Evolutionary conservation across 2,113 vertebrate species (phyloP), one percentile per base, ranked within the genome.

Genomic region (Conger conger): DNA sequence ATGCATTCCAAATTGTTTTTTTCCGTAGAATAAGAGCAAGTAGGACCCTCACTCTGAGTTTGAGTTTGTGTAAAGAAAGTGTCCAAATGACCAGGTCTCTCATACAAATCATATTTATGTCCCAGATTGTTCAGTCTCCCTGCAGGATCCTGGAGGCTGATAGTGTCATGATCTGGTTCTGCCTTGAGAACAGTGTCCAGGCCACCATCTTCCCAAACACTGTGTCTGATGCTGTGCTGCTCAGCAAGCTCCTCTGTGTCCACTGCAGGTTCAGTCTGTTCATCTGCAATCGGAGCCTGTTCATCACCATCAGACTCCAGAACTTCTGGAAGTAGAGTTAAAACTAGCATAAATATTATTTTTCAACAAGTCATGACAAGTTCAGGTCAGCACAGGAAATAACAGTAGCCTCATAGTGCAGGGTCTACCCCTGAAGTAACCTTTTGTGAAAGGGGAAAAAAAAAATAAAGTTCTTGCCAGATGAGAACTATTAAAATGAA

Each of bases 241-340:
- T 79, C 53, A 57, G 53, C 0, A 3, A 80, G 54, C 8, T 53
- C 54, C 50, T 84, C 36, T 63, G 23, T 20, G 36, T 36, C 53
- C 1, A 40, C 20, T 42, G 37, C 50, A 60, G 53, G 16, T 79
- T 35, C 27, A 45, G 76, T 42, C 36, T 77, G 20, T 60, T 13
- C 36, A 45, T 84, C 36, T 5, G 16, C 36, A 40, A 60, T 27
- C 1, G 77, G 27, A 63, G 76, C 16, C 16, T 27, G 33, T 40
- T 80, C 83, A 15, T 16, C 83, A 40, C 37, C 83, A 7, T 84
- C 53, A n/a, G 53, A 40, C 27, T 79, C 76, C 33, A 40, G 36
- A 68, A 8, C 36, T 84, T 76, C 83, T 84, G 73, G 38, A 18
- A 36, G 68, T 38, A 78, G 57, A 20, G 53, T 18, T 20, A 79